These are phyloP conservation scores for Cheilosia variabilis DNA, from an alignment of 2,888 invertebrate species.

Conservation along the genomic window DNA sequence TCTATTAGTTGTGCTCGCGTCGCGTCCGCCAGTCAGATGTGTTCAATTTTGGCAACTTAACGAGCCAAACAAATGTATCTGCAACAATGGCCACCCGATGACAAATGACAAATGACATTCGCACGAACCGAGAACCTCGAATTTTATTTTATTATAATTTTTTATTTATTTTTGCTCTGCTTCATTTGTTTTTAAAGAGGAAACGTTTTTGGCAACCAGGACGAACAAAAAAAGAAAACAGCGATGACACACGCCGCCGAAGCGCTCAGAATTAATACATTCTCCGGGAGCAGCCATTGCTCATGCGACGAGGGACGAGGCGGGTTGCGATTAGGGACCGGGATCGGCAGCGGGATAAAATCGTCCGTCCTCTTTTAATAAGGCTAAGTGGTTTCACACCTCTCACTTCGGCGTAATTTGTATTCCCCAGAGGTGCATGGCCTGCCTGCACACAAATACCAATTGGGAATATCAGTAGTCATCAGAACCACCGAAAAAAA, in stretches of 20 bases:
- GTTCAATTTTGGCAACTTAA: conserved; percentile 55
- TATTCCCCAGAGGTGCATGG: conserved; percentile 61
- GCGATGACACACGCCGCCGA: conserved; percentile 67
- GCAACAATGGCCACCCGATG: conserved; percentile 70
- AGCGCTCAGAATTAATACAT: conserved; percentile 64
- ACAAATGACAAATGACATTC: conserved; percentile 66
- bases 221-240: not conserved
- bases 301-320: conserved; percentile 29
- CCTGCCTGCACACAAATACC: conserved; percentile 41
- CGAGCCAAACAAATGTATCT: conserved; percentile 70
- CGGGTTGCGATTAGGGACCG: conserved; percentile 56
- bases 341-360: conserved; percentile 30
- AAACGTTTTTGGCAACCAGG: conserved; percentile 43
- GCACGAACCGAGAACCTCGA: conserved; percentile 35
- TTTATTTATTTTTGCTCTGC: not conserved
- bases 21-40: conserved; percentile 6
- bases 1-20: conserved; percentile 53
- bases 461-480: conserved; percentile 44
- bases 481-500: conserved; percentile 19
- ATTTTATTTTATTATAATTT: conserved; percentile 24
- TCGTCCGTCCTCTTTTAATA: conserved; percentile 66
- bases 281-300: conserved; percentile 67
- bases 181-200: conserved; percentile 20
- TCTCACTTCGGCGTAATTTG: conserved; percentile 54
- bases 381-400: conserved; percentile 74